phyloP scores from a whole-genome alignment of 1,140 invertebrate genomes.

The Bombus superbus region DNA sequence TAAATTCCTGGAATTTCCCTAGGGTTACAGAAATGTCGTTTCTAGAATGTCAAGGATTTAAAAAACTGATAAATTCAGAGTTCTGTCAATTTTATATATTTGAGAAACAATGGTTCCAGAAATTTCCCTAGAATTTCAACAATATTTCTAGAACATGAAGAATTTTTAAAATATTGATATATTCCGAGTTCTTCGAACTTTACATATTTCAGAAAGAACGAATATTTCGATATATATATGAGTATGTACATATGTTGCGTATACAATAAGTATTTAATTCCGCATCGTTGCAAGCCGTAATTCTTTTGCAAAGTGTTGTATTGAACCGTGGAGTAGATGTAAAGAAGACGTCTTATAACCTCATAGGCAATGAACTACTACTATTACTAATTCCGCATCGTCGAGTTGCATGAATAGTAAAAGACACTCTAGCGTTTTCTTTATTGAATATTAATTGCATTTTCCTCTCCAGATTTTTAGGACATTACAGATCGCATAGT shows the following conservation, averaged over 20 bases:
- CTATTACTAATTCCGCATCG: too few relatives aligned
- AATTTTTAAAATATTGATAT: background rate
- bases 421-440: background rate
- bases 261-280: background rate
- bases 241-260: background rate
- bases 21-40: too few relatives aligned
- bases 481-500: background rate
- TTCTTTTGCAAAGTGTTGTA: too few relatives aligned
- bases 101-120: background rate
- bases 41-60: background rate
- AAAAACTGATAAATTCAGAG: background rate
- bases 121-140: too few relatives aligned
- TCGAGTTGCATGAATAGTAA: background rate
- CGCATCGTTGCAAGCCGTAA: background rate
- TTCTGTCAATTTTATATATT: background rate
- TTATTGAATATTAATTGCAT: slow-evolving; percentile 13
- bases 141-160: background rate
- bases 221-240: background rate
- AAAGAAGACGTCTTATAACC: too few relatives aligned
- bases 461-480: background rate
- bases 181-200: background rate
- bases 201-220: background rate
- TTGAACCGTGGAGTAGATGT: too few relatives aligned
- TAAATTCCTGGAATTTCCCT: background rate
- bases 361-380: too few relatives aligned